Conservation (phyloP, 2,888 invertebrate genomes). For the Stomorhina lunata region DNA sequence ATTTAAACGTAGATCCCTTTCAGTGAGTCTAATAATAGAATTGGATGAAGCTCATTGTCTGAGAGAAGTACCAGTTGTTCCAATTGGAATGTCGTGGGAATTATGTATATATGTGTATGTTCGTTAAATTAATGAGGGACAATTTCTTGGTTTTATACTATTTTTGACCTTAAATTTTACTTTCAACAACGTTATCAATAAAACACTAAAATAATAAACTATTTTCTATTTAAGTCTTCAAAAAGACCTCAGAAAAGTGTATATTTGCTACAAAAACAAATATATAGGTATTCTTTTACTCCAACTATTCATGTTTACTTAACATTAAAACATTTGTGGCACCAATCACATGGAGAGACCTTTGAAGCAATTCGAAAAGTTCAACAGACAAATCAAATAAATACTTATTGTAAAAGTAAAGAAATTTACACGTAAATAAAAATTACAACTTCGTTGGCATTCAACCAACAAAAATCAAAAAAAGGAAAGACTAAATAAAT, state of each 20-base stretch:
- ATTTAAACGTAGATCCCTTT: no score
- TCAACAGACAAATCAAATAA: background rate
- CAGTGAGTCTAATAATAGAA: no score
- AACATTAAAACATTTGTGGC: conserved; percentile 17
- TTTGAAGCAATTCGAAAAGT: conserved; percentile 12
- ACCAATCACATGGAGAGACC: background rate
- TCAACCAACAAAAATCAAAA: background rate
- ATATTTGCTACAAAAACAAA: background rate
- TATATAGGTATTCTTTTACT: conserved; percentile 1
- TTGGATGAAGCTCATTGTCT: no score
- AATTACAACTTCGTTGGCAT: conserved; percentile 38
- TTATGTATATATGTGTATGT: no score
- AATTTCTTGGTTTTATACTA: no score
- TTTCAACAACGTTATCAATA: no score
- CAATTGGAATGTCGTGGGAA: no score
- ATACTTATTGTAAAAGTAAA: background rate
- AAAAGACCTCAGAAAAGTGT: background rate
- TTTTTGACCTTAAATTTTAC: no score
- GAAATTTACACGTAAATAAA: conserved; percentile 39
- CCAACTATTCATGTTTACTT: conserved; percentile 41
- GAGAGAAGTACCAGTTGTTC: no score
- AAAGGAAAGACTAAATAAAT: background rate
- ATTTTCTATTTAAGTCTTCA: background rate
- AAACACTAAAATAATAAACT: no score
- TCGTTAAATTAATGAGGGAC: no score